Conservation (phyloP, 1,140 invertebrate genomes). For the Hestina assimilis region DNA sequence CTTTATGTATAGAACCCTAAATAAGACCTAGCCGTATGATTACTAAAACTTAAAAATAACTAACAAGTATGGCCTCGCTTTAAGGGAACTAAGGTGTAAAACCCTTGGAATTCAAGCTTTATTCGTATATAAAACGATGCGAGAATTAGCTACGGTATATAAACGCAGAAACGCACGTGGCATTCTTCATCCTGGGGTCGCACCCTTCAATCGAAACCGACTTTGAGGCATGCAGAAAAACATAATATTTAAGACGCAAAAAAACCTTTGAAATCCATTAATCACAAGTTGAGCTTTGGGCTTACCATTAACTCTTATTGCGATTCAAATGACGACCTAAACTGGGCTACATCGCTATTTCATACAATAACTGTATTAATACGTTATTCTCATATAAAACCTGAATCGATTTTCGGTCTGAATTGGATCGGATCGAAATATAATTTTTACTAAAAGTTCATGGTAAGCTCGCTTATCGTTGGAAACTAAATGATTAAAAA, state of each 20-base stretch:
- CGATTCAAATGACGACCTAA: too few species aligned
- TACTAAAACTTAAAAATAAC: too few species aligned
- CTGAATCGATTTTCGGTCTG: too few species aligned
- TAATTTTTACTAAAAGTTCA: too few species aligned
- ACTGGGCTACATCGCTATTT: too few species aligned
- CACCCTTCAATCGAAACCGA: slow-evolving; percentile 34
- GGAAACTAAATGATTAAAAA: neutral
- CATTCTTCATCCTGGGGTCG: slow-evolving; percentile 34
- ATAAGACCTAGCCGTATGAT: too few species aligned
- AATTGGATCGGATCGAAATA: too few species aligned
- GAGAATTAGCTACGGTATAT: slow-evolving; percentile 43
- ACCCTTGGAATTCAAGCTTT: neutral
- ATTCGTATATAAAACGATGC: slow-evolving; percentile 5
- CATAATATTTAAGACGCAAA: neutral
- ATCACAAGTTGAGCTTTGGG: too few species aligned
- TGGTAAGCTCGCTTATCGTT: neutral
- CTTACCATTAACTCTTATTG: too few species aligned
- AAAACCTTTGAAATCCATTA: neutral
- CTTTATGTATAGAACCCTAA: too few species aligned
- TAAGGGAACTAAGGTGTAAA: neutral
- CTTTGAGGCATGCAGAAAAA: neutral
- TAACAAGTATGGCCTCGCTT: too few species aligned
- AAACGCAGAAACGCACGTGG: slow-evolving; percentile 42
- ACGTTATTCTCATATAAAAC: too few species aligned
- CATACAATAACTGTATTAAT: neutral